Evolutionary conservation across 2,113 vertebrate species (phyloP).

Genomic region (Malurus melanocephalus): DNA sequence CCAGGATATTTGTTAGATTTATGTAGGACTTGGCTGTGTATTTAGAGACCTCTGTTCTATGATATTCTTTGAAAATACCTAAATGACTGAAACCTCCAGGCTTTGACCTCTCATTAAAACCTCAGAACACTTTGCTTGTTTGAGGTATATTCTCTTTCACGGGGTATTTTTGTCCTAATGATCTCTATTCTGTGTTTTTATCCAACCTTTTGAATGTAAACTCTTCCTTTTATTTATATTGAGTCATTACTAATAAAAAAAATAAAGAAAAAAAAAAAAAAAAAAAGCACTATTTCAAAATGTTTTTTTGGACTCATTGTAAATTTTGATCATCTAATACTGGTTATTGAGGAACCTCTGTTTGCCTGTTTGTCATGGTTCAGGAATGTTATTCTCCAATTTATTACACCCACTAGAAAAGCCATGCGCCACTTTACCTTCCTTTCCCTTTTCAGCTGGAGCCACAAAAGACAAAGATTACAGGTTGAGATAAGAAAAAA

Average conservation of each 20-base stretch:
- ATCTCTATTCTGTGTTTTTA: background rate
- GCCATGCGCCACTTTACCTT: accelerated
- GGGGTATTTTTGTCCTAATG: background rate
- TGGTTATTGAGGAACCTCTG: background rate
- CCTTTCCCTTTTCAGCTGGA: background rate
- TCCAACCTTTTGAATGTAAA: background rate
- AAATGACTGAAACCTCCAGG: background rate
- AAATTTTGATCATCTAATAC: background rate
- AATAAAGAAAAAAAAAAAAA: background rate
- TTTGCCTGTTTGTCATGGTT: background rate
- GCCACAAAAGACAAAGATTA: background rate
- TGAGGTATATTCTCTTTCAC: background rate
- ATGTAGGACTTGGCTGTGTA: background rate
- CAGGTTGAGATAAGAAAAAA: background rate
- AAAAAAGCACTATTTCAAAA: background rate
- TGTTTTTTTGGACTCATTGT: background rate
- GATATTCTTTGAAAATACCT: background rate
- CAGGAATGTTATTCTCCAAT: background rate
- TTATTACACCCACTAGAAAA: background rate
- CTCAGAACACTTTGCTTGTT: background rate
- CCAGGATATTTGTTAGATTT: background rate
- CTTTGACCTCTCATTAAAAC: background rate
- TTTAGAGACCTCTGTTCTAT: background rate
- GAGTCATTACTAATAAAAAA: background rate
- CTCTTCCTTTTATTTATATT: background rate